These are phyloP conservation scores for Mus spicilegus DNA, from an alignment of 2,113 vertebrate genomes.

Conservation along the genomic window DNA sequence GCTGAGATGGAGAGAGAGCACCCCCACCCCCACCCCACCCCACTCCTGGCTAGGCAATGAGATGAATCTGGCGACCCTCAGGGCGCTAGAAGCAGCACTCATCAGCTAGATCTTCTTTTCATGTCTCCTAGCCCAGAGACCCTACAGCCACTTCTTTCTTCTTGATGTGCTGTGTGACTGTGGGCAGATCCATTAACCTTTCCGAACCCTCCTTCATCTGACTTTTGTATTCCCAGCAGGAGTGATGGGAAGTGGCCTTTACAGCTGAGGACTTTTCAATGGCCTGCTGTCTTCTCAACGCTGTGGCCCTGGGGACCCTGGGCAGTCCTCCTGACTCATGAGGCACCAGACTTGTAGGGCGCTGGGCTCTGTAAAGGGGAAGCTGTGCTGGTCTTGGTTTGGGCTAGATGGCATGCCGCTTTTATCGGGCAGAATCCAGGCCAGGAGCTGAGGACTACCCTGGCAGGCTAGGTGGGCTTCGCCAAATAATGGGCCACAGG, in stretches of 20 bases:
- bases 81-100: neutral
- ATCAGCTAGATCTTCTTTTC: neutral
- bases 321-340: neutral
- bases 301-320: neutral
- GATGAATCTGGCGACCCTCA: neutral
- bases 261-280: neutral
- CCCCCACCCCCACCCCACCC: too few relatives aligned
- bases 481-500: neutral
- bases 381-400: neutral
- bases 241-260: neutral
- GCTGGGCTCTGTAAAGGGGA: neutral
- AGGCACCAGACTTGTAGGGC: neutral
- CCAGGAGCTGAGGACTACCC: neutral
- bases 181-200: neutral
- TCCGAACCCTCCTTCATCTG: neutral
- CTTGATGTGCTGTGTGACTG: neutral
- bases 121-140: neutral
- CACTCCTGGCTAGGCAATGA: neutral
- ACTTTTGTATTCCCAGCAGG: neutral
- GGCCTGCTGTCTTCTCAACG: neutral
- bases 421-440: neutral
- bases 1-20: neutral
- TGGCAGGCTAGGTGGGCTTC: neutral
- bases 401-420: too few relatives aligned
- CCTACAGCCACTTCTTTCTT: neutral